Conservation (phyloP, 1,140 invertebrate species). For the Drosophila melanica region DNA sequence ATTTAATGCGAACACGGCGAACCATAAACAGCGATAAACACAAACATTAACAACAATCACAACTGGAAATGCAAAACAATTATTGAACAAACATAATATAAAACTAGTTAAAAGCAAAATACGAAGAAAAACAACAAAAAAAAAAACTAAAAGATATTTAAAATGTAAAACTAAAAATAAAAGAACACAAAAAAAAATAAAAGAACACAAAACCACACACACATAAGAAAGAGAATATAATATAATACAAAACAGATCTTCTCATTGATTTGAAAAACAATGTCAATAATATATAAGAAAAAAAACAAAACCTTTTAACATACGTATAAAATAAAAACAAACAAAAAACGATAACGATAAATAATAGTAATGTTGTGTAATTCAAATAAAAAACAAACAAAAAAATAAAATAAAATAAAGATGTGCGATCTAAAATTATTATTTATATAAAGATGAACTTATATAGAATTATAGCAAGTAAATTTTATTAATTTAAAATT, state of each 20-base stretch:
- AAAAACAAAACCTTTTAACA: slow-evolving; percentile 70
- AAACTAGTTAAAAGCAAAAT: slow-evolving; percentile 53
- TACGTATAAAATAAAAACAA: slow-evolving; percentile 46
- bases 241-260: slow-evolving; percentile 41
- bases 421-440: slow-evolving; percentile 80
- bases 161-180: slow-evolving; percentile 52
- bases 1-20: slow-evolving; percentile 56
- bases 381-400: slow-evolving; percentile 72
- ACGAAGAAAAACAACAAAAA: slow-evolving; percentile 35
- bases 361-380: slow-evolving; percentile 80
- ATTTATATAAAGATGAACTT: slow-evolving; percentile 79
- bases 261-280: slow-evolving; percentile 66
- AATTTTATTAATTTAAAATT: slow-evolving; percentile 82
- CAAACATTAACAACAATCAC: slow-evolving; percentile 48
- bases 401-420: slow-evolving; percentile 55
- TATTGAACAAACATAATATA: slow-evolving; percentile 37
- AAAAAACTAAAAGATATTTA: slow-evolving; percentile 37
- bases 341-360: slow-evolving; percentile 66
- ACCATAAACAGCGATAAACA: slow-evolving; percentile 44
- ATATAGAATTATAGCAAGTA: slow-evolving; percentile 81
- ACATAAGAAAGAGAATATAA: slow-evolving; percentile 31
- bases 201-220: slow-evolving; percentile 15
- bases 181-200: slow-evolving; percentile 33
- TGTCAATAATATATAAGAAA: slow-evolving; percentile 79
- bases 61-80: slow-evolving; percentile 46